Base-by-base conservation (phyloP, 1,140 invertebrate species). In the Drosophila nebulosa region DNA sequence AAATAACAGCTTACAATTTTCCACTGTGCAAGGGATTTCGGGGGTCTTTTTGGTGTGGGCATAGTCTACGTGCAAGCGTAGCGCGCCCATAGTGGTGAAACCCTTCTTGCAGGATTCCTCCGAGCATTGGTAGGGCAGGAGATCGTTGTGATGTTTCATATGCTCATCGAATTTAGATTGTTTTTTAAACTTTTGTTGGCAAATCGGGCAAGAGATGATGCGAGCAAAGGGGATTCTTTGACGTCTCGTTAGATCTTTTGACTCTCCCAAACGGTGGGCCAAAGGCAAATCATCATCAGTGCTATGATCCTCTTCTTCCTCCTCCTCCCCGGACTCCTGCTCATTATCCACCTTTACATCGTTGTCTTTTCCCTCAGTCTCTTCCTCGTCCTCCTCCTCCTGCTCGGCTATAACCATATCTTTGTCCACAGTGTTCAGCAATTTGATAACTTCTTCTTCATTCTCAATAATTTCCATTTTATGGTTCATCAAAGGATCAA, bases 81-180 rank as follows among this genome's bases (percentile, higher is more conserved):
- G 57, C 5, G 83, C 90, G 7, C 75, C 78, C 9, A 86, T 71
- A 3, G 90, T 90, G 4, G 86, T 90, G 53, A 90, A 91, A 4
- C 90, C 89, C 42, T 90, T 90, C 4, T 62, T 60, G 50, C 90
- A 91, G 6, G 21, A 57, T 7, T 78, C 73, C 4, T 83, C 69
- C 2, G 62, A 42, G 39, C 90, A 91, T 26, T 90, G 90, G 16
- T 74, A 88, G 0, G 90, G 90, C 52, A 90, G 36, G 10, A 90
- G 64, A 4, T 89, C 86, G 22, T 90, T 90, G 32, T 91, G 90
- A 24, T 90, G 76, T 12, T 85, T 90, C 86, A 91, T 90, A 30
- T 91, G 90, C 21, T 90, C 86, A n/a, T 90, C 77, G 39, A 64
- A 91, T 36, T 79, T 81, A 0, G 67, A 50, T 1, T 64, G 39